Base-by-base conservation (phyloP, 2,113 vertebrate species). In the Calonectris borealis region DNA sequence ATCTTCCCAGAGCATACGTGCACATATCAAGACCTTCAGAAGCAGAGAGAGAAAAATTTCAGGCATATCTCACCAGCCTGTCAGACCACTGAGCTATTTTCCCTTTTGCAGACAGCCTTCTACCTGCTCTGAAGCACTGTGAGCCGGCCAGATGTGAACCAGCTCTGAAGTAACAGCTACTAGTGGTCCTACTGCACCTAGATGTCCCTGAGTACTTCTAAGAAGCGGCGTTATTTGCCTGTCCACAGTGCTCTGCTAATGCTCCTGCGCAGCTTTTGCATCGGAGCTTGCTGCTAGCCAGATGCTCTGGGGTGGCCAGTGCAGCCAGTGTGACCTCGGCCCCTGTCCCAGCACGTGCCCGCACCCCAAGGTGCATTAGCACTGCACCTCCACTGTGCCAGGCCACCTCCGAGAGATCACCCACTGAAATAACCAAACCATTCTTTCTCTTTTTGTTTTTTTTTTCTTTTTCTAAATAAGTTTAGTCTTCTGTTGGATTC, bases 1-100 rank as follows among this genome's bases (percentile, higher is more conserved):
- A 42, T 42, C 16, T 61, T 82, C 32, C 60, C 38, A 31, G 16
- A 65, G 9, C 6, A 34, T 10, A 60, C 0, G 0, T 16, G 31
- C 42, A 64, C 25, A 81, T 60, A 92, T 54, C 14, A 64, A 76
- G 82, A 60, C 18, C 31, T 83, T 64, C 36, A 44, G 36, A 82
- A 78, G 19, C 25, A 87, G 42, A 84, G 9, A 66, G 20, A 29
- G 2, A 76, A 76, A 4, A 11, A 69, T 51, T 89, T 55, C 72
- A 69, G n/a, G 11, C 15, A 1, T 31, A 72, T 69, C 69, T 65
- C 60, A 73, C 40, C 13, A 57, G 46, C 22, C 70, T 58, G 54
- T 55, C 58, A 54, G 49, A 36, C 24, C 34, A 36, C 21, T 1
- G 2, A 70, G 16, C 9, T 61, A 4, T 46, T 34, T 64, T 16